These are phyloP conservation scores for Gambusia affinis DNA, from an alignment of 2,113 vertebrate genomes.

Conservation along the genomic window DNA sequence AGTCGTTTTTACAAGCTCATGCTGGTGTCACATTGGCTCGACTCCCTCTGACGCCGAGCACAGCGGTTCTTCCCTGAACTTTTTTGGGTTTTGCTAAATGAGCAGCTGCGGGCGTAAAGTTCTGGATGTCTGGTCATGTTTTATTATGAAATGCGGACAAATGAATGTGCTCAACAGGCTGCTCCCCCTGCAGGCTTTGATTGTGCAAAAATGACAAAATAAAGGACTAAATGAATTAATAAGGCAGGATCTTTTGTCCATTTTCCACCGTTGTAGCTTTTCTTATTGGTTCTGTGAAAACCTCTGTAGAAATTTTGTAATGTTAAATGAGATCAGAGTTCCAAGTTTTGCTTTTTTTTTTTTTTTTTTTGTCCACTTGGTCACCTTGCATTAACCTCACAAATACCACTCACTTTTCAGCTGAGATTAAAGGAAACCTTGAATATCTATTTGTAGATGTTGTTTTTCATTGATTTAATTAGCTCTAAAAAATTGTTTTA, in stretches of 20 bases:
- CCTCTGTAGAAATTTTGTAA: no score
- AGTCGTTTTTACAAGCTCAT: conserved; percentile 12
- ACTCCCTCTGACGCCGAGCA: background rate
- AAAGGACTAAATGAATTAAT: no score
- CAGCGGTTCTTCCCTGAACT: background rate
- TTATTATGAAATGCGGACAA: background rate
- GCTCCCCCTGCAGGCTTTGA: background rate
- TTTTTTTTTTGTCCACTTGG: no score
- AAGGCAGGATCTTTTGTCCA: no score
- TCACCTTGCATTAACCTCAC: no score
- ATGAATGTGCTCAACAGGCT: background rate
- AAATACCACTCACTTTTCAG: background rate
- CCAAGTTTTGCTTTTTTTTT: no score
- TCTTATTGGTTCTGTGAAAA: no score
- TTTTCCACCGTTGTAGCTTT: no score
- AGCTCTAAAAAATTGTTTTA: background rate
- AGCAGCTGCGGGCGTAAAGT: background rate
- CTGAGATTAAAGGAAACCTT: background rate
- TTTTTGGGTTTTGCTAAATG: background rate
- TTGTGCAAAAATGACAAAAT: background rate
- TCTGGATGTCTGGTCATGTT: background rate
- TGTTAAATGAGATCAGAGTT: no score
- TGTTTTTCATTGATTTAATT: background rate
- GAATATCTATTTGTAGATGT: background rate
- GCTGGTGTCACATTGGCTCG: conserved; percentile 10